Base-by-base conservation (phyloP, 2,888 invertebrate species). In the Tiliacea aurago region DNA sequence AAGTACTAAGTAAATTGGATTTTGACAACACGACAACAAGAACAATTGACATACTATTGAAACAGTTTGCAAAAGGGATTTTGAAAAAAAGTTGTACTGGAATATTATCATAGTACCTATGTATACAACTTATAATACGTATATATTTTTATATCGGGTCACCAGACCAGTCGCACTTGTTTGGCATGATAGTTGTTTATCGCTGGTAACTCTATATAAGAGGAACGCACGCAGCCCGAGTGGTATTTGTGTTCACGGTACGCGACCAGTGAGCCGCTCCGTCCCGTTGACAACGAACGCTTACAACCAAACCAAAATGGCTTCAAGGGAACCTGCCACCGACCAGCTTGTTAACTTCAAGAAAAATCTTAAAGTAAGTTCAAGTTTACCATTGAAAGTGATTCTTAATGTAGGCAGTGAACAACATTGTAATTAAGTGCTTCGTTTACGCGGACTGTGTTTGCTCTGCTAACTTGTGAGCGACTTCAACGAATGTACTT, bases 331-430 rank as follows among this genome's bases (percentile, higher is more conserved):
- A 85, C 96, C 97, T 65, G 97, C 97, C 41, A 87, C 97, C 55
- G 97, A 97, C 84, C 98, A 98, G 92, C 95, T 98, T 70, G 95
- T 96, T 82, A 95, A 97, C 81, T 97, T 95, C 92, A 97, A 97
- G 91, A 97, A 97, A 87, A 89, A 90, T 63, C 88, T 96, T 61
- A 97, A 97, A 97, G 98, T 98, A 93, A 92, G 94, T 92, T 72
- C 15, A 63, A 41, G 61, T 73, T 61, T 62, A 70, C 45, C 28
- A 49, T 33, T 15, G 62, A 59, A 53, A 78, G 79, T 83, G 79
- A 43, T n/a, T n/a, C n/a, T n/a, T 56, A 37, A 41, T 51, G 28
- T 72, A 73, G 10, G 11, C 20, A 71, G 78, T 84, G 70, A 70
- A 63, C 15, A 63, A 62, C 15, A 23, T 64, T 65, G 11, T 61